phyloP scores from a whole-genome alignment of 2,888 invertebrate genomes.

The Gnatocerus cornutus region DNA sequence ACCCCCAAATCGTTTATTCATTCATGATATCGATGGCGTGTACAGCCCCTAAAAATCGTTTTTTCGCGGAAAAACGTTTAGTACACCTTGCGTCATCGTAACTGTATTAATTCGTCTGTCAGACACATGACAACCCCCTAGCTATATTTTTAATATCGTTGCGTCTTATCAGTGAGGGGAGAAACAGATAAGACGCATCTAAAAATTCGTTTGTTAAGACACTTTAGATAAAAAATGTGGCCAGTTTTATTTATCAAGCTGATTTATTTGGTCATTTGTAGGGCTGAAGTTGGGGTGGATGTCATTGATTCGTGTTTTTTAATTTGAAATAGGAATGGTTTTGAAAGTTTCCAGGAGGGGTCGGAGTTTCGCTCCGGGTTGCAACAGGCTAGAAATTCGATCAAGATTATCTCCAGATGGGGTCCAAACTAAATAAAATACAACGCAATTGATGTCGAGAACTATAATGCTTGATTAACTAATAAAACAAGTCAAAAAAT shows the following conservation, averaged over 20 bases:
- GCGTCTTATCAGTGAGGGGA: slow-evolving; percentile 28
- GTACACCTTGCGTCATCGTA: slow-evolving; percentile 22
- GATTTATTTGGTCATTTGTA: slow-evolving; percentile 30
- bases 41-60: slow-evolving; percentile 38
- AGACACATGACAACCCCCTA: slow-evolving; percentile 26
- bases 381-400: slow-evolving; percentile 29
- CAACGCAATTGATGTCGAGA: background rate
- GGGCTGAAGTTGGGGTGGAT: slow-evolving; percentile 10
- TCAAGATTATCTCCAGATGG: slow-evolving; percentile 14
- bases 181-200: slow-evolving; percentile 27
- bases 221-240: slow-evolving; percentile 41
- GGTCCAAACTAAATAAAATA: background rate
- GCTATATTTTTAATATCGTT: slow-evolving; percentile 47
- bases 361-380: slow-evolving; percentile 6
- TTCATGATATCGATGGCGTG: slow-evolving; percentile 53
- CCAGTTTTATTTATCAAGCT: slow-evolving; percentile 32
- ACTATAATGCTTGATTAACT: background rate
- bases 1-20: slow-evolving; percentile 55
- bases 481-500: too few species aligned
- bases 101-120: slow-evolving; percentile 31
- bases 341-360: slow-evolving; percentile 19
- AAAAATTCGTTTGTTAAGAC: slow-evolving; percentile 30
- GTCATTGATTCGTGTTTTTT: slow-evolving; percentile 22
- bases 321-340: slow-evolving; percentile 14
- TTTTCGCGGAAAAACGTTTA: slow-evolving; percentile 42